Conservation (phyloP, 2,797 vertebrate species). For the Danionella dracula region DNA sequence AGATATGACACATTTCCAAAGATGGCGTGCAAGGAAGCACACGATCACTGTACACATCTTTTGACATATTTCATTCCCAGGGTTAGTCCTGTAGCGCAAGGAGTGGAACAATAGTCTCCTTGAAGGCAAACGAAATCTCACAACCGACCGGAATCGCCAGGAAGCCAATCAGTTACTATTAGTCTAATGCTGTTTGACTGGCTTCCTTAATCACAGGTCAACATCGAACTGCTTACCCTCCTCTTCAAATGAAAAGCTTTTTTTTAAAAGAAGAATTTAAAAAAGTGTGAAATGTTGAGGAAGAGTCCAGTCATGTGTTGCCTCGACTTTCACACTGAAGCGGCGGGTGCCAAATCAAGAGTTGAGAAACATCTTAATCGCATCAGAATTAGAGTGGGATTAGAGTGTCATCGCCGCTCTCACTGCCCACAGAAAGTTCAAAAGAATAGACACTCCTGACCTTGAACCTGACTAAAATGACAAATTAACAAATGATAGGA, state of each 20-base stretch:
- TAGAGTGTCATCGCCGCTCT: conserved; percentile 10
- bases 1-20: conserved; percentile 33
- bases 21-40: conserved; percentile 43
- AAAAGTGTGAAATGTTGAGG: neutral
- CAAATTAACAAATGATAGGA: no score
- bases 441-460: conserved; percentile 7
- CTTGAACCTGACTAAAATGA: neutral
- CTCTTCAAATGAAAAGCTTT: neutral
- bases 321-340: neutral
- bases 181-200: conserved; percentile 34
- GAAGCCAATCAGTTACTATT: conserved; percentile 12
- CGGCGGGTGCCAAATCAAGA: neutral
- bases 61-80: conserved; percentile 27
- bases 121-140: neutral
- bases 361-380: conserved; percentile 28
- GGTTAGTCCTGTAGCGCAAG: neutral
- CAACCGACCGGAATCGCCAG: neutral
- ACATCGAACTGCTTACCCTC: neutral
- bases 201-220: conserved; percentile 34
- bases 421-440: conserved; percentile 4
- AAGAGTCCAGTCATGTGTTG: neutral
- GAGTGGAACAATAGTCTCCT: neutral
- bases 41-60: conserved; percentile 46
- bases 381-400: conserved; percentile 32
- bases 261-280: no score